Conservation (phyloP, 2,113 vertebrate genomes). For the Sciurus niger region DNA sequence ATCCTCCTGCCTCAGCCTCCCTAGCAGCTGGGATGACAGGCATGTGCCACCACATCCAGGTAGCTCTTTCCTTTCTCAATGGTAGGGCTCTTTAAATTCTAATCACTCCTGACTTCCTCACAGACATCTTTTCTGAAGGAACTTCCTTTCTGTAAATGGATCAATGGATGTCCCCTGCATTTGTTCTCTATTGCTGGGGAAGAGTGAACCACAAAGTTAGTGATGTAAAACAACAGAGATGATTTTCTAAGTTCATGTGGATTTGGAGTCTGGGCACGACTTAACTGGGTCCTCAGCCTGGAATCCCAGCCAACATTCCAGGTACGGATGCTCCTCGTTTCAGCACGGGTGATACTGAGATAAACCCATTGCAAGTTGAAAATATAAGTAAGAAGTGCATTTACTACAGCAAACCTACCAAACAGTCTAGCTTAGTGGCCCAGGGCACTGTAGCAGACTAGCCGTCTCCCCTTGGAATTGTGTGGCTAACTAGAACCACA, state of each 20-base stretch:
- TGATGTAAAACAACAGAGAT: background rate
- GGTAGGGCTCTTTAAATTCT: background rate
- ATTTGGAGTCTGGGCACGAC: background rate
- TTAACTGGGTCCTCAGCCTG: background rate
- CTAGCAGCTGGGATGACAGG: too few species aligned
- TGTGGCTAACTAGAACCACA: background rate
- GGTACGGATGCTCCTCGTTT: background rate
- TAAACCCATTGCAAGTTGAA: background rate
- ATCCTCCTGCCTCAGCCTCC: too few species aligned
- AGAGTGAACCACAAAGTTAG: background rate
- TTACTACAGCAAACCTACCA: too few species aligned
- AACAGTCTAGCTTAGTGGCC: rapidly evolving
- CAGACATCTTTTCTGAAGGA: background rate
- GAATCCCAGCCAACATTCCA: background rate
- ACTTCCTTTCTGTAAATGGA: background rate
- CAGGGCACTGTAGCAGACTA: too few species aligned
- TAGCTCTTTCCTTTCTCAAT: background rate
- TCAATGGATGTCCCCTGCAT: background rate
- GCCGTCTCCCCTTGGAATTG: background rate
- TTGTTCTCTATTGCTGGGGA: background rate
- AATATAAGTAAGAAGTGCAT: too few species aligned
- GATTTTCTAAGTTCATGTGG: background rate
- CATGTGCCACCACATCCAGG: too few species aligned
- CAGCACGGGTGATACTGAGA: background rate
- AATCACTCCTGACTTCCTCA: background rate